Percentiles rank a stretch among this genome's conserved stretches.
Evolutionary conservation across 2,113 vertebrate genomes (phyloP).

Genomic region (Patagioenas fasciata): DNA sequence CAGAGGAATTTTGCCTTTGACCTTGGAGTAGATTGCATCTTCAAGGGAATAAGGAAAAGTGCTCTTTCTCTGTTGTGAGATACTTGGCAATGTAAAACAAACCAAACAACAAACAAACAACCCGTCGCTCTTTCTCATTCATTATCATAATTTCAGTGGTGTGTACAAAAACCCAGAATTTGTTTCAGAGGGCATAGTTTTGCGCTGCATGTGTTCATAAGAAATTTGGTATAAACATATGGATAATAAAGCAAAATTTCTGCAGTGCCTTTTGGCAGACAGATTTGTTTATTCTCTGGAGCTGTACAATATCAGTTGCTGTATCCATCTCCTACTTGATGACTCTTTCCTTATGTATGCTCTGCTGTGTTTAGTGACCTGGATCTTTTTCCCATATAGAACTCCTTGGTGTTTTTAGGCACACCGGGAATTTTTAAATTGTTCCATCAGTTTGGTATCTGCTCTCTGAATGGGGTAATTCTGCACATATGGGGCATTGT

Average conservation of each 20-base stretch:
- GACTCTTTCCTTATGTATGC: neutral
- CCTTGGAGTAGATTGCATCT: neutral
- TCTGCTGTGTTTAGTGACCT: neutral
- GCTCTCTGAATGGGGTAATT: neutral
- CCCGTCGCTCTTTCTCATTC: accelerated
- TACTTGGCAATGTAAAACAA: neutral
- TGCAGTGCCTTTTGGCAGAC: neutral
- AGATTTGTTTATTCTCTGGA: neutral
- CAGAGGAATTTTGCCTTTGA: neutral
- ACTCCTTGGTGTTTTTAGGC: neutral
- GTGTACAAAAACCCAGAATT: neutral
- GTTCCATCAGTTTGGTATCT: neutral
- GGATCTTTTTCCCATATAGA: neutral
- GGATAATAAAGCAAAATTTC: neutral
- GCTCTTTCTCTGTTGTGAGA: neutral
- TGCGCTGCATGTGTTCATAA: neutral
- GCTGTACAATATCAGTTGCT: neutral
- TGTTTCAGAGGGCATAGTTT: neutral
- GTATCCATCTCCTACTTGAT: neutral
- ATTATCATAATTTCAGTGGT: neutral
- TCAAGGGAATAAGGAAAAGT: neutral
- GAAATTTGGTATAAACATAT: neutral
- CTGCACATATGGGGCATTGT: accelerated
- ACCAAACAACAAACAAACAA: neutral
- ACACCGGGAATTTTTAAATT: neutral